Conservation (phyloP, 1,140 invertebrate species). For the Aphidius ervi region DNA sequence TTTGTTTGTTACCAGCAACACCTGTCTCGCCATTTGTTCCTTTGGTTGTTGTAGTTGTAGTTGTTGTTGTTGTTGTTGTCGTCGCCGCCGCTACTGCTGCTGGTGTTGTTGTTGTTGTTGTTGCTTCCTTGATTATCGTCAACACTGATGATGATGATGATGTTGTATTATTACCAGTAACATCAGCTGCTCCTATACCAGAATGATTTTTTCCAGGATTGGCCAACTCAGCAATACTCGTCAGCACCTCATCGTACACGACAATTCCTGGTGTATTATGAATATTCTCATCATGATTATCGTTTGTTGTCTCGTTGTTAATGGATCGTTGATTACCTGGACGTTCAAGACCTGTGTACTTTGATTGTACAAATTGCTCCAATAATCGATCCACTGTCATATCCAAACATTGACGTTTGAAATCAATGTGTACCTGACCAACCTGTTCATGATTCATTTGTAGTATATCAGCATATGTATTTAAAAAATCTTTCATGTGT, state of each 20-base stretch:
- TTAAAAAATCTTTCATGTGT: slow-evolving; percentile 94
- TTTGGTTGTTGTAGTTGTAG: slow-evolving; percentile 43
- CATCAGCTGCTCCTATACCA: slow-evolving; percentile 26
- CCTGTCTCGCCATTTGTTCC: slow-evolving; percentile 50
- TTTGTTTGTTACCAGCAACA: slow-evolving; percentile 51
- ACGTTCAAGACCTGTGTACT: slow-evolving; percentile 86
- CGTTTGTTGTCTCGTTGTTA: slow-evolving; percentile 14
- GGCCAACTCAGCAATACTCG: slow-evolving; percentile 45
- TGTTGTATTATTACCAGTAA: slow-evolving; percentile 27
- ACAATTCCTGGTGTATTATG: slow-evolving; percentile 38
- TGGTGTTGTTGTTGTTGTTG: not conserved
- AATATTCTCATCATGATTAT: slow-evolving; percentile 10
- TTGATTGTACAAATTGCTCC: slow-evolving; percentile 84
- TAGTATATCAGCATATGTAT: slow-evolving; percentile 80
- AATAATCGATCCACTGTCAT: slow-evolving; percentile 88
- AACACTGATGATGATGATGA: not conserved
- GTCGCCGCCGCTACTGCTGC: slow-evolving; percentile 18
- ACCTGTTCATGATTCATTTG: slow-evolving; percentile 86
- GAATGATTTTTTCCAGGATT: slow-evolving; percentile 29
- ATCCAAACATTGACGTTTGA: slow-evolving; percentile 83
- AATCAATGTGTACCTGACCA: slow-evolving; percentile 85
- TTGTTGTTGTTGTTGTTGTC: slow-evolving; percentile 38
- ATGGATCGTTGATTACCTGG: slow-evolving; percentile 61
- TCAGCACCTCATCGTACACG: slow-evolving; percentile 58
- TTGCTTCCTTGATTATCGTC: slow-evolving; percentile 35